A percentile compares a stretch with the other conserved stretches of the same genome.
Conservation (phyloP, 1,140 invertebrate genomes). For the Samia ricini region DNA sequence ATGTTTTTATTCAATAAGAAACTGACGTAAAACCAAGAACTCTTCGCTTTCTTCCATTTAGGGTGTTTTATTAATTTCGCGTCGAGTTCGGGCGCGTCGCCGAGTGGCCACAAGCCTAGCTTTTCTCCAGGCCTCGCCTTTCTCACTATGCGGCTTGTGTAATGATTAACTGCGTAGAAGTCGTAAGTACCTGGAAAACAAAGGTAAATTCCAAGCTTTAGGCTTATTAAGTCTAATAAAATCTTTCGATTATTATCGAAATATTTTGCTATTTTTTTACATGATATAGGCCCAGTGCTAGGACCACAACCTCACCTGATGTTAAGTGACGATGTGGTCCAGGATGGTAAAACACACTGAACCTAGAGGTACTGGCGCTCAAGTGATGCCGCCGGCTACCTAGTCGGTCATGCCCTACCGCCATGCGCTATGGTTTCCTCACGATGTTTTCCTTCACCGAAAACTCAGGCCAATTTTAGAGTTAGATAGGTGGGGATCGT, state of each 20-base stretch:
- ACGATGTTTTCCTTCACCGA: no score
- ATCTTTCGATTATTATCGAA: neutral
- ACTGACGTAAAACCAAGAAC: constrained; percentile 16
- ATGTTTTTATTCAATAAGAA: constrained; percentile 3
- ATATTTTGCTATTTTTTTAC: neutral
- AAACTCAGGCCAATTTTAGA: no score
- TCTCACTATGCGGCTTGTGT: constrained; percentile 21
- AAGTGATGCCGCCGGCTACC: neutral
- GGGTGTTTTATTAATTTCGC: constrained; percentile 3
- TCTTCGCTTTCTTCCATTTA: constrained; percentile 7
- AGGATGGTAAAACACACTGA: no score
- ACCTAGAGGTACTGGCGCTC: no score
- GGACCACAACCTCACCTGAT: no score
- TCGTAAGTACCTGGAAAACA: constrained; percentile 25
- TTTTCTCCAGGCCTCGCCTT: constrained; percentile 17
- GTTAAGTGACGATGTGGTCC: no score
- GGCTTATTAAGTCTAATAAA: no score
- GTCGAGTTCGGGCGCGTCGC: constrained; percentile 11
- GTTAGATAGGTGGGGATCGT: no score
- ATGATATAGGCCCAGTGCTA: no score
- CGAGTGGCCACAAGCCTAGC: constrained; percentile 15
- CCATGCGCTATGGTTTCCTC: no score
- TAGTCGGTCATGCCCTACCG: no score
- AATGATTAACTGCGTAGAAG: constrained; percentile 29
- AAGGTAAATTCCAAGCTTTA: neutral